A percentile compares a stretch with the other conserved stretches of the same genome.
These are phyloP conservation scores for Timema cristinae DNA, from an alignment of 2,888 invertebrate genomes.

Conservation along the genomic window DNA sequence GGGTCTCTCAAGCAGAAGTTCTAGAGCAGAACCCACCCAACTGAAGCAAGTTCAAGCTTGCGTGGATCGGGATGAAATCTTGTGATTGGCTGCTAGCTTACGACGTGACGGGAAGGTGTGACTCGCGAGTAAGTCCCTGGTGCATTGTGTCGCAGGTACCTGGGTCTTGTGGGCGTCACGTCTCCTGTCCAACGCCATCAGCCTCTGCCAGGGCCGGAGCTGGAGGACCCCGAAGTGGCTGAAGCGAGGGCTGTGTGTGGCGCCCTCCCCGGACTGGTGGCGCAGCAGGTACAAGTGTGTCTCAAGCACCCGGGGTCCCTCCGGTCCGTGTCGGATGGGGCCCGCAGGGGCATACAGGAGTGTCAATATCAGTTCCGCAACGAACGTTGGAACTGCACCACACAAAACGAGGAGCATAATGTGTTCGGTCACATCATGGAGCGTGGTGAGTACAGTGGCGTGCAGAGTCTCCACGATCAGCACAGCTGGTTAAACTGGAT, in stretches of 20 bases:
- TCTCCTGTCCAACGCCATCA: conserved; percentile 32
- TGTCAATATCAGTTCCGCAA: conserved; percentile 54
- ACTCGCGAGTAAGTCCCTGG: too few relatives aligned
- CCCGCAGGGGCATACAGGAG: conserved; percentile 51
- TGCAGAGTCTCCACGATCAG: too few relatives aligned
- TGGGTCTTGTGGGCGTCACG: conserved; percentile 40
- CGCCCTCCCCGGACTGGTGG: conserved; percentile 41
- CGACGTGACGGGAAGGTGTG: too few relatives aligned
- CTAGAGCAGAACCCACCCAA: too few relatives aligned
- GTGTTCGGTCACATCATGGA: conserved; percentile 51
- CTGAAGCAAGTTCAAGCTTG: too few relatives aligned
- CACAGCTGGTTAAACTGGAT: too few relatives aligned
- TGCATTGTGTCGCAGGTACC: conserved; percentile 36
- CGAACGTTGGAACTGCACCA: conserved; percentile 56
- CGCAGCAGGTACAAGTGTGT: conserved; percentile 47
- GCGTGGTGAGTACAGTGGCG: conserved; percentile 43
- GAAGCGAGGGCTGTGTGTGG: conserved; percentile 40
- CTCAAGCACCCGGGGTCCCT: conserved; percentile 50
- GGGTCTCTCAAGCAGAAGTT: too few relatives aligned
- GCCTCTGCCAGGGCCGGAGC: conserved; percentile 28
- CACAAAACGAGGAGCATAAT: conserved; percentile 41
- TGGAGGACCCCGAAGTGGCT: conserved; percentile 34
- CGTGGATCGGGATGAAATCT: too few relatives aligned
- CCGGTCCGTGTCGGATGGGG: conserved; percentile 50
- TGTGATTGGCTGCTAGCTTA: too few relatives aligned